A percentile compares a stretch with the other conserved stretches of the same genome.
These are phyloP conservation scores for Acrocephalus arundinaceus DNA, from an alignment of 2,113 vertebrate genomes.

Conservation along the genomic window DNA sequence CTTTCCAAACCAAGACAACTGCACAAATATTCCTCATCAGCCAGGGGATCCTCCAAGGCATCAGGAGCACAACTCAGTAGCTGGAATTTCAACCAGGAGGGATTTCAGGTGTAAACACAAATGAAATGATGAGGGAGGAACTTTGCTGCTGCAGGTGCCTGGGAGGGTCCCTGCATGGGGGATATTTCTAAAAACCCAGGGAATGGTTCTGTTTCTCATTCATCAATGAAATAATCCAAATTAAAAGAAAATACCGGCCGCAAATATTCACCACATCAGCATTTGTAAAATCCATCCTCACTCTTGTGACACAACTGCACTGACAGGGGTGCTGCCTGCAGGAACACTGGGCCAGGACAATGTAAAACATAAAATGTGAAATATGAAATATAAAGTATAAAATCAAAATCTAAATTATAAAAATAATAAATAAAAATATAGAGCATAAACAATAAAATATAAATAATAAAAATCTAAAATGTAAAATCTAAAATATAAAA, in stretches of 20 bases:
- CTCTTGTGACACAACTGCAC: fast-evolving
- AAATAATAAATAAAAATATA: no score
- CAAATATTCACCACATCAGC: neutral
- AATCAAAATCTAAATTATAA: no score
- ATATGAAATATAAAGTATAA: no score
- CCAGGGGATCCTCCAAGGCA: neutral
- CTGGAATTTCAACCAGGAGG: neutral
- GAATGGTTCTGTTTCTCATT: neutral
- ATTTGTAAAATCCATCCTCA: neutral
- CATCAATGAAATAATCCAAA: neutral
- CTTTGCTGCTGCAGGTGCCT: neutral
- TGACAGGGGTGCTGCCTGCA: no score
- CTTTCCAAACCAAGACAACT: neutral
- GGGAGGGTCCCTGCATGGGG: neutral
- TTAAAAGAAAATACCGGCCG: neutral
- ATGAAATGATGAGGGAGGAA: neutral
- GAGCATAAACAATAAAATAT: no score
- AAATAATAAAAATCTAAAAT: no score
- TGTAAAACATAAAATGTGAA: fast-evolving
- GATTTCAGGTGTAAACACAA: neutral
- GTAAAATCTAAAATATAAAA: no score
- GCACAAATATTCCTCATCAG: neutral
- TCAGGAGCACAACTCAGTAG: neutral
- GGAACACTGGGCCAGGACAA: neutral
- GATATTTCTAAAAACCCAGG: neutral